A percentile compares a stretch with the other conserved stretches of the same genome.
Conservation (phyloP, 2,797 vertebrate species). For the Spondyliosoma cantharus region DNA sequence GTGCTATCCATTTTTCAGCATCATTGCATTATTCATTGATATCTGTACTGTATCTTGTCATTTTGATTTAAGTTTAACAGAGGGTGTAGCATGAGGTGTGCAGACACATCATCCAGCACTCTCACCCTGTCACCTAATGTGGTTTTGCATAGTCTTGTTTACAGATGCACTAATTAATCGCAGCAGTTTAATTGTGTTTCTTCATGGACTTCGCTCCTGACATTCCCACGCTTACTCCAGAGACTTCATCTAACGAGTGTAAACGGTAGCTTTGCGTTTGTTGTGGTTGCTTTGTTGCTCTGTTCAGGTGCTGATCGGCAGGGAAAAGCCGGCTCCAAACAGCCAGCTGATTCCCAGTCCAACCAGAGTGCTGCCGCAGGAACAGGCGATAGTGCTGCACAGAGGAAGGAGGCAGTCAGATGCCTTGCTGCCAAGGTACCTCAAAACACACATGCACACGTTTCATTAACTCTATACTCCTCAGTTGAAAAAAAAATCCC, state of each 20-base stretch:
- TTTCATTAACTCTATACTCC: constrained; percentile 8
- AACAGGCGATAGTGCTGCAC: constrained; percentile 80
- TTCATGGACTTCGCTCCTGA: constrained; percentile 33
- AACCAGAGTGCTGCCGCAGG: constrained; percentile 75
- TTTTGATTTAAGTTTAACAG: constrained; percentile 49
- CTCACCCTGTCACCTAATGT: neutral
- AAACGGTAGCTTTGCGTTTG: constrained; percentile 62
- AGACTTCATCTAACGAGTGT: constrained; percentile 48
- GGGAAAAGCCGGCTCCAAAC: constrained; percentile 87
- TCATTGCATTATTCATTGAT: constrained; percentile 54
- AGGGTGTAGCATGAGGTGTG: constrained; percentile 20
- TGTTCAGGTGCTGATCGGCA: constrained; percentile 85
- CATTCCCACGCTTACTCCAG: constrained; percentile 33
- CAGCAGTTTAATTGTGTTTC: constrained; percentile 45
- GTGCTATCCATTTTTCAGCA: constrained; percentile 54
- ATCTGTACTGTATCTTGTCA: constrained; percentile 50
- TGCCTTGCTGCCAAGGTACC: constrained; percentile 92
- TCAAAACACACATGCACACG: constrained; percentile 23
- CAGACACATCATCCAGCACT: constrained; percentile 22
- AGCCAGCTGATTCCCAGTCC: constrained; percentile 79
- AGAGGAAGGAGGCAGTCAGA: constrained; percentile 87
- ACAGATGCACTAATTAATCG: constrained; percentile 52
- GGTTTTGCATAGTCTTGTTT: constrained; percentile 43
- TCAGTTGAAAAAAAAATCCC: constrained; percentile 13
- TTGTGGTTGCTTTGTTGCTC: constrained; percentile 54